phyloP scores from a whole-genome alignment of 1,140 invertebrate genomes.

The Ceratina calcarata region DNA sequence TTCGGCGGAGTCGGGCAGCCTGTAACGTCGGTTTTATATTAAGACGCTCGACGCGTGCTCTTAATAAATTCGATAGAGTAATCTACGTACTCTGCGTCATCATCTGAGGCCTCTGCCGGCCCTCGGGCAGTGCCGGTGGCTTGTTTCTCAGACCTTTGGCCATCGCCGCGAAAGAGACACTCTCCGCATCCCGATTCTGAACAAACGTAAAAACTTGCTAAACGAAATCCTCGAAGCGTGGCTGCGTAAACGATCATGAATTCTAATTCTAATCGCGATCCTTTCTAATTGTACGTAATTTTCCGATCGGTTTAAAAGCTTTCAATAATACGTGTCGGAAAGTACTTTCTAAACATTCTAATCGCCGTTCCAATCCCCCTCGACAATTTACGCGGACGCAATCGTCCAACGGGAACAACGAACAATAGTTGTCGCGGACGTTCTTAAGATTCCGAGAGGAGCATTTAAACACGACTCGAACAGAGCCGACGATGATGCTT shows the following conservation, averaged over 20 bases:
- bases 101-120: constrained; percentile 72
- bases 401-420: background rate
- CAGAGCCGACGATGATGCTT: constrained; percentile 40
- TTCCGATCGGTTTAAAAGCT: background rate
- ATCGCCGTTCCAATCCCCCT: background rate
- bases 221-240: background rate
- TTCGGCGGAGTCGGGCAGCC: constrained; percentile 90
- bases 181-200: constrained; percentile 53
- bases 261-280: background rate
- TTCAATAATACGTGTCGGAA: background rate
- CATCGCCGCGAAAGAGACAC: constrained; percentile 57
- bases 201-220: background rate
- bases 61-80: too few species aligned
- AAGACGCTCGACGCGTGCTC: background rate
- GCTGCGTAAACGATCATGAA: too few species aligned
- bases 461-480: background rate
- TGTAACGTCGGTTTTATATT: constrained; percentile 48
- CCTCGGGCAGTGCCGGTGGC: constrained; percentile 69
- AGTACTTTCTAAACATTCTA: constrained; percentile 9
- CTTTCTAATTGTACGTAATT: background rate
- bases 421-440: constrained; percentile 27
- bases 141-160: constrained; percentile 71
- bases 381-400: background rate
- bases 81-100: constrained; percentile 80
- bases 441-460: constrained; percentile 21